Conservation (phyloP, 2,797 vertebrate species). For the Trachurus trachurus region DNA sequence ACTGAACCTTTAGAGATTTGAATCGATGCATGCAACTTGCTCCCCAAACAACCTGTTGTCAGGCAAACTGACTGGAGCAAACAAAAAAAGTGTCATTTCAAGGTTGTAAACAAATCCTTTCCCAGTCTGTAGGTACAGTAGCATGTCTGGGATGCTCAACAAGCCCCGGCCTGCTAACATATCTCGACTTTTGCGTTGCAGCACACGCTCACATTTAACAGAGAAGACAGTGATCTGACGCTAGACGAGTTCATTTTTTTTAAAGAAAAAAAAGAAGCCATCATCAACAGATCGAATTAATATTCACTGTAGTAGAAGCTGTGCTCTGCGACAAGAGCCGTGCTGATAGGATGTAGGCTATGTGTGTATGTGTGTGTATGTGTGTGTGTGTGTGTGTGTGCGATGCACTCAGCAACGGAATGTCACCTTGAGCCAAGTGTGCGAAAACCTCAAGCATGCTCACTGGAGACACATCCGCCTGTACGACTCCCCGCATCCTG, state of each 20-base stretch:
- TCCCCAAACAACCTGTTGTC: slow-evolving; percentile 82
- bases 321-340: slow-evolving; percentile 57
- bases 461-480: slow-evolving; percentile 76
- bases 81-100: slow-evolving; percentile 59
- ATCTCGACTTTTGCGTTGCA: slow-evolving; percentile 52
- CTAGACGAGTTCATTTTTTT: slow-evolving; percentile 16
- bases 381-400: slow-evolving; percentile 31
- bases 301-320: slow-evolving; percentile 9
- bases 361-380: slow-evolving; percentile 18
- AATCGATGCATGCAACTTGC: slow-evolving; percentile 38
- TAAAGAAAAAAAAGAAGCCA: slow-evolving; percentile 1
- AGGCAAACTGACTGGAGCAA: slow-evolving; percentile 56
- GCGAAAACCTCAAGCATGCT: slow-evolving; percentile 81
- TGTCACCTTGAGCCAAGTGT: slow-evolving; percentile 88
- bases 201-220: slow-evolving; percentile 50
- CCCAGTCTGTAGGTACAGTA: slow-evolving; percentile 51
- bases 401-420: slow-evolving; percentile 82
- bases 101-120: slow-evolving; percentile 77
- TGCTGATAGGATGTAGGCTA: slow-evolving; percentile 47
- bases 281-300: slow-evolving; percentile 22
- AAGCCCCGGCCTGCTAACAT: slow-evolving; percentile 73
- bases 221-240: slow-evolving; percentile 37
- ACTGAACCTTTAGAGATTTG: slow-evolving; percentile 27
- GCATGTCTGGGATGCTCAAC: slow-evolving; percentile 68
- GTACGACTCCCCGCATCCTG: slow-evolving; percentile 64